Base-by-base conservation (phyloP, 2,888 invertebrate species). In the Hemithea aestivaria region DNA sequence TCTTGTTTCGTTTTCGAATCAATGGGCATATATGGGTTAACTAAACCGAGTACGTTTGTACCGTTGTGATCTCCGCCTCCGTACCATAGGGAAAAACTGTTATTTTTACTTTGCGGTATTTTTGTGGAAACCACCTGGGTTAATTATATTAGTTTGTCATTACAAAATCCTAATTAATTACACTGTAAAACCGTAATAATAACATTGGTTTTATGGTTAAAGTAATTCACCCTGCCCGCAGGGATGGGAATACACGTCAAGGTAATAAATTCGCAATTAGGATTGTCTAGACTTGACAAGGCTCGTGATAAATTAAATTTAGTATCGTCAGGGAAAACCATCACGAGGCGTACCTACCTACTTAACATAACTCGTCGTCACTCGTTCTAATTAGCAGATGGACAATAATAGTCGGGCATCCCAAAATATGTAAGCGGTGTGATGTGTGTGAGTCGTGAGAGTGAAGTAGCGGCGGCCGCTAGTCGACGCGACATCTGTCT, bases 331-430 rank as follows among this genome's bases (percentile, higher is more conserved):
- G 59, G 57, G 42, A 66, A 66, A 61, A 43, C 62, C 56, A 51
- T 38, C 46, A 42, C 42, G 22, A 12, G 37, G 12, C 34, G 46
- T 37, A n/a, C 16, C 16, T 16, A 4, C 16, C 33, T 52, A 44
- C 35, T 57, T 61, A 52, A 51, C 56, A 59, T 57, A 59, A 51
- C 44, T 44, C 47, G 45, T 53, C 56, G 53, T 55, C 56, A 33
- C 41, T 53, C 35, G 47, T 51, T 51, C 45, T 40, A 55, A 58
- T 56, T 50, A 47, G 32, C 50, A 48, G 37, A 36, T 44, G 40
- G 49, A 46, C 52, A 53, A 55, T 47, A 45, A 31, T 42, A 51
- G 67, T 16, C 5, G 72, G 66, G 53, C 66, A 70, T 62, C 61
- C 72, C 72, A 62, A 56, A 35, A 48, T 44, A 35, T 46, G 45